Base-by-base conservation (phyloP, 2,888 invertebrate genomes). In the Liopterus haemorrhoidalis region DNA sequence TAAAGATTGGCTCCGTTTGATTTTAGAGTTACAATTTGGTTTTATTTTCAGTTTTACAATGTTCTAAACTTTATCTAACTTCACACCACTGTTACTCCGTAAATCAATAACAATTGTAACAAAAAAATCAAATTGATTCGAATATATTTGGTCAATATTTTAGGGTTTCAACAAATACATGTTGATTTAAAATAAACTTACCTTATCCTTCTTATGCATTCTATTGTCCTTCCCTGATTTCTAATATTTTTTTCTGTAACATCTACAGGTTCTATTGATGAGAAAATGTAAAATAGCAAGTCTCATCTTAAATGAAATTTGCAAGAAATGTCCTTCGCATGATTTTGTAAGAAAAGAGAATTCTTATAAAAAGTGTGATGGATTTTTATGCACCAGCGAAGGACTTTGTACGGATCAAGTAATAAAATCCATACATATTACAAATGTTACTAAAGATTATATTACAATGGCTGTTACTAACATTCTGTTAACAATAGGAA, bases 371-470 rank as follows among this genome's bases (percentile, higher is more conserved):
- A 70, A 67, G 46, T 87, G 85, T 55, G 72, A 72, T 6, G 81
- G 81, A 0, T 86, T 88, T 55, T 62, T 88, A 12, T 88, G 88
- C 53, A 74, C 80, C 0, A 77, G 76, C 4, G 81, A 82, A 51
- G 81, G 82, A 40, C 62, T 57, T 42, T 69, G 62, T 51, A 60
- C 58, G 54, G 63, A 53, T 49, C 66, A 54, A 5, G 58, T 59
- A 37, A 53, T 53, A 3, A 51, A 56, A 9, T 48, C 52, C 3
- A 20, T 50, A 20, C 46, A 46, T 20, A 46, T 64, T 6, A 52
- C 52, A 20, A 46, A 52, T 11, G 27, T 46, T 20, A 50, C 67
- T 46, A 64, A 75, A 57, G 73, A 76, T 39, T 71, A 82, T 51
- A 71, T 82, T 24, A 72, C 81, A 15, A 71, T 79, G 22, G 76